Percentiles rank a stretch among this genome's conserved stretches.
Conservation (phyloP, 1,140 invertebrate species). For the Colletes gigas region DNA sequence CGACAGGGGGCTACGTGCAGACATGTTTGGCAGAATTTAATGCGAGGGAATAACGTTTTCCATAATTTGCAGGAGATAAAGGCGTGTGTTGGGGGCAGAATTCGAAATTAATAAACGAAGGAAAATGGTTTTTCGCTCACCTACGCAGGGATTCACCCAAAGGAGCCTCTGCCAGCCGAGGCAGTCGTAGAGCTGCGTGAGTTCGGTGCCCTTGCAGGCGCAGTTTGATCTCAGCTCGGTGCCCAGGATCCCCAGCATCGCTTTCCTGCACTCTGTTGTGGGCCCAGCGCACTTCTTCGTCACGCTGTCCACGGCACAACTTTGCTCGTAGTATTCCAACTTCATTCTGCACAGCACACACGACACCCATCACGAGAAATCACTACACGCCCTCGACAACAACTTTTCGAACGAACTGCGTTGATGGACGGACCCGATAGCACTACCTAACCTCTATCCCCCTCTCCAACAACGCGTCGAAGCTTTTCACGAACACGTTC, state of each 20-base stretch:
- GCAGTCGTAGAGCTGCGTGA: slow-evolving; percentile 91
- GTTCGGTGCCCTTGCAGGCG: slow-evolving; percentile 91
- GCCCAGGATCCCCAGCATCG: slow-evolving; percentile 92
- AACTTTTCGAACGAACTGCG: not conserved
- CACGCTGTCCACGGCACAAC: slow-evolving; percentile 93
- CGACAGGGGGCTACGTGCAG: no score
- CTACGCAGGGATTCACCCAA: slow-evolving; percentile 95
- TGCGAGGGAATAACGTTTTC: no score
- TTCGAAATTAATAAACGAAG: not conserved
- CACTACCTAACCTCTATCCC: no score
- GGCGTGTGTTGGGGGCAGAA: not conserved
- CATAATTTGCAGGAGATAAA: not conserved
- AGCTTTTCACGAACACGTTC: no score
- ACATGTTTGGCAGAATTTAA: no score
- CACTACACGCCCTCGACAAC: no score
- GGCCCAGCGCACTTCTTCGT: slow-evolving; percentile 94
- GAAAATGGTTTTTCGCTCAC: slow-evolving; percentile 83
- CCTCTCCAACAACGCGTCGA: no score
- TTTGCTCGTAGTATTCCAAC: slow-evolving; percentile 93
- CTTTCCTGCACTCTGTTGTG: slow-evolving; percentile 88
- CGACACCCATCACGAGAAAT: not conserved
- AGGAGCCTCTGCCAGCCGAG: slow-evolving; percentile 94
- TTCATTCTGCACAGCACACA: slow-evolving; percentile 82
- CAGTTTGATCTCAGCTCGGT: slow-evolving; percentile 91
- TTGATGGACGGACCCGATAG: no score